Evolutionary conservation across 2,888 invertebrate species (phyloP).

Genomic region (Chalcis sispes): DNA sequence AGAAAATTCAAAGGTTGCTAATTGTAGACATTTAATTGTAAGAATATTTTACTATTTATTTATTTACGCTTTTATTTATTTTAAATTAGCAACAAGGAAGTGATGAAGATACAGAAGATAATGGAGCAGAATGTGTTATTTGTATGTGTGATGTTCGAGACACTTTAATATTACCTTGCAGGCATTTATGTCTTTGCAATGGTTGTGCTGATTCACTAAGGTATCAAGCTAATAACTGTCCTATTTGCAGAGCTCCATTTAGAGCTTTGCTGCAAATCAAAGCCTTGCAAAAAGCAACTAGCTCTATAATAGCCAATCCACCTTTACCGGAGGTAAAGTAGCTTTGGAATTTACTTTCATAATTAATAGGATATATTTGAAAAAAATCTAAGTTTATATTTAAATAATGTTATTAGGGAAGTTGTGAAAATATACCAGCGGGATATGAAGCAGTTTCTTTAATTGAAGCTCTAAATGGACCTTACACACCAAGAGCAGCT

Average conservation of each 20-base stretch:
- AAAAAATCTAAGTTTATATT: slow-evolving; percentile 17
- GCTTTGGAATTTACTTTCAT: not conserved
- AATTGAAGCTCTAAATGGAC: slow-evolving; percentile 97
- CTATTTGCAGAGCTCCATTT: slow-evolving; percentile 99
- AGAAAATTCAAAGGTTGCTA: slow-evolving; percentile 79
- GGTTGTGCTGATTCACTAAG: slow-evolving; percentile 97
- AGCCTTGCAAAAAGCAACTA: slow-evolving; percentile 88
- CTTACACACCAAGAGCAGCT: slow-evolving; percentile 80
- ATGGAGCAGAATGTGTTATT: slow-evolving; percentile 98
- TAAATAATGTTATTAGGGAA: slow-evolving; percentile 77
- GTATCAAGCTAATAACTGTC: slow-evolving; percentile 98
- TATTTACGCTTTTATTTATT: slow-evolving; percentile 34
- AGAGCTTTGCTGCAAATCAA: slow-evolving; percentile 96
- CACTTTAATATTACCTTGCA: slow-evolving; percentile 96
- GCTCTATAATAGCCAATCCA: slow-evolving; percentile 77
- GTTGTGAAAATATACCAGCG: slow-evolving; percentile 90
- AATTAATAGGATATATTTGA: slow-evolving; percentile 15
- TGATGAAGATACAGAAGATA: slow-evolving; percentile 93
- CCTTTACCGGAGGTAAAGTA: slow-evolving; percentile 80
- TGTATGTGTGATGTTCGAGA: slow-evolving; percentile 99
- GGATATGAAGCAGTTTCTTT: slow-evolving; percentile 96
- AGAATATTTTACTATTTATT: slow-evolving; percentile 2
- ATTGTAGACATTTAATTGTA: not conserved
- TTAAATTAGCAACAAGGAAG: slow-evolving; percentile 75
- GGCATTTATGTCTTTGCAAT: slow-evolving; percentile 97